phyloP scores from a whole-genome alignment of 2,888 invertebrate species.

The Rhagophthalmus giganteus region DNA sequence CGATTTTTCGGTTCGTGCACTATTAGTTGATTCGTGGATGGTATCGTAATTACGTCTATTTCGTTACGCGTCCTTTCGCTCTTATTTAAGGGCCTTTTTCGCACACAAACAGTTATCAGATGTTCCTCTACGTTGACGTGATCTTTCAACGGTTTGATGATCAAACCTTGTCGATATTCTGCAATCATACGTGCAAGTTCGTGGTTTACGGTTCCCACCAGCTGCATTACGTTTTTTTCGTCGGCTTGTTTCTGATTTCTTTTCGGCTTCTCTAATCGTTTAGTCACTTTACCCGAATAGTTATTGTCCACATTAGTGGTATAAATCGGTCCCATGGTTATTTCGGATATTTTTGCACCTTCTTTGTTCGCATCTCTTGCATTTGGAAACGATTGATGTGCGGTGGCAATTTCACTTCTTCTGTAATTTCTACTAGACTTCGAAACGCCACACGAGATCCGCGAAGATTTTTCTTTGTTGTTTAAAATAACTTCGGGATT shows the following conservation, averaged over 20 bases:
- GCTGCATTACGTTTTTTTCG: constrained; percentile 89
- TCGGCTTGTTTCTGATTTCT: constrained; percentile 89
- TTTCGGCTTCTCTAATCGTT: constrained; percentile 94
- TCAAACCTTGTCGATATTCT: constrained; percentile 66
- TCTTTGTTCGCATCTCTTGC: neutral
- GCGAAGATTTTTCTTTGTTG: neutral
- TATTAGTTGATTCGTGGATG: constrained; percentile 88
- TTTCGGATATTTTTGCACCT: neutral
- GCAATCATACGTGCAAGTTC: constrained; percentile 96
- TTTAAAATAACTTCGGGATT: constrained; percentile 76
- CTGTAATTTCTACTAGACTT: neutral
- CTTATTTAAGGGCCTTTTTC: constrained; percentile 94
- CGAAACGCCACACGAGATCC: neutral
- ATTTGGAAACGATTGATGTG: neutral
- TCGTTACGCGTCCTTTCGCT: constrained; percentile 86
- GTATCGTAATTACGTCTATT: constrained; percentile 96
- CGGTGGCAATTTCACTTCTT: neutral
- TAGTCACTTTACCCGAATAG: constrained; percentile 84
- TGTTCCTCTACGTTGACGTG: constrained; percentile 90
- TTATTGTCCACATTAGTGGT: constrained; percentile 37
- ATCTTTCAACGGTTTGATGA: constrained; percentile 65
- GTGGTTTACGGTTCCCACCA: constrained; percentile 96
- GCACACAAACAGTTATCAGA: constrained; percentile 96
- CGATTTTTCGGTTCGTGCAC: constrained; percentile 93
- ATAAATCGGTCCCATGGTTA: neutral